Evolutionary conservation across 2,797 vertebrate genomes (phyloP), one percentile per base, ranked within the genome.

Genomic region (Sylvilagus floridanus): DNA sequence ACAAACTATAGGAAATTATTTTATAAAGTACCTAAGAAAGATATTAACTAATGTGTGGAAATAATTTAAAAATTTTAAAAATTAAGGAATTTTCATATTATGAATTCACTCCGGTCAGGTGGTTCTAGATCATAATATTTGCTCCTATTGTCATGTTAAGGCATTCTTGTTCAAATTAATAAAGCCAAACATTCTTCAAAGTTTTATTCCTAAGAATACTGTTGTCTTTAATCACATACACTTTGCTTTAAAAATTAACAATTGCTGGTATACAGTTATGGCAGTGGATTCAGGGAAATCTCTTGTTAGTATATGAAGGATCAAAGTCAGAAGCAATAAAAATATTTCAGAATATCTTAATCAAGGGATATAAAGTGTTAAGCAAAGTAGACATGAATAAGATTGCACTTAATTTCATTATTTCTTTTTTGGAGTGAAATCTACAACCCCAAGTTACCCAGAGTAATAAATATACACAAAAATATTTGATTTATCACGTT

Each of bases 41-140:
- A 92, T 57, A 52, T 60, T 76, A 85, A 68, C 47, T 83, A 42
- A 79, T 73, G 12, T 63, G 19, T 91, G 17, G 11, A 77, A 78
- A 71, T 82, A 72, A 60, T 91, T 78, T 83, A 95, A 65, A 90
- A 91, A 52, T 65, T 65, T 72, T 72, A 92, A 84, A 7, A 76
- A 86, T 37, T 66, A 50, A 54, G 91, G 17, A n/a, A 94, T 88
- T 66, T 28, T 69, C 1, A 65, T 72, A 62, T 63, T 54, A 28
- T 71, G 68, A 4, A 37, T 82, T 90, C 21, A 78, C 4, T 13
- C 22, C 7, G 60, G 0, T 52, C 26, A n/a, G 57, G 11, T 88
- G 93, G 24, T 52, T 83, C 50, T 69, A 84, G 14, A 69, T 0
- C 7, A 78, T 88, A 71, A 50, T 24, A 47, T 47, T 52, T 71